Percentiles rank a stretch among this genome's conserved stretches.
Evolutionary conservation across 2,888 invertebrate species (phyloP).

Genomic region (Drosophila tanythrix): DNA sequence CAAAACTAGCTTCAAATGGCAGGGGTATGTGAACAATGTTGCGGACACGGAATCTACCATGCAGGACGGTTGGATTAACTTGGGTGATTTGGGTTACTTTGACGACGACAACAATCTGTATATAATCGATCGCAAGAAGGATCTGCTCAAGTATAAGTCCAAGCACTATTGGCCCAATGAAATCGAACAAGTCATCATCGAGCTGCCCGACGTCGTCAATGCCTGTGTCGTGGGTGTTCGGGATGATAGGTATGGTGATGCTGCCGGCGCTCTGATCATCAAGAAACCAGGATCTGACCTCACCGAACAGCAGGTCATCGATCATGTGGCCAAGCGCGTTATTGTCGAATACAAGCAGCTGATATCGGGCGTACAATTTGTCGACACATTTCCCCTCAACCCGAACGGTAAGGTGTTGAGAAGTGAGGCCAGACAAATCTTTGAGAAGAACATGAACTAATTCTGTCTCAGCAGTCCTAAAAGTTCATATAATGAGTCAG

Average conservation of each 20-base stretch:
- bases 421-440: constrained; percentile 41
- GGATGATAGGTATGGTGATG: constrained; percentile 61
- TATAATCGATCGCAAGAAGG: constrained; percentile 80
- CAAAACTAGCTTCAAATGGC: constrained; percentile 56
- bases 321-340: constrained; percentile 56
- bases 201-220: constrained; percentile 70
- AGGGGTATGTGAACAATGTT: constrained; percentile 75
- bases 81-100: constrained; percentile 83
- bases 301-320: constrained; percentile 50
- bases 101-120: constrained; percentile 75
- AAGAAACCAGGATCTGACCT: constrained; percentile 46
- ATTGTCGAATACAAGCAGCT: constrained; percentile 70
- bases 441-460: constrained; percentile 34
- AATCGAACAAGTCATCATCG: constrained; percentile 73
- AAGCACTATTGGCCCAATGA: constrained; percentile 75
- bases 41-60: constrained; percentile 52
- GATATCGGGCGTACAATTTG: constrained; percentile 74
- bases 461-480: neutral
- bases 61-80: constrained; percentile 77
- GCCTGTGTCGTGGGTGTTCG: constrained; percentile 78
- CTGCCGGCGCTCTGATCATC: constrained; percentile 78
- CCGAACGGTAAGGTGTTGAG: constrained; percentile 71
- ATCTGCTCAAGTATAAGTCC: constrained; percentile 76
- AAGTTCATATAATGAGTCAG: too few species aligned
- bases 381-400: constrained; percentile 71